A percentile compares a stretch with the other conserved stretches of the same genome.
Conservation (phyloP, 2,113 vertebrate species). For the Amazona guildingii region DNA sequence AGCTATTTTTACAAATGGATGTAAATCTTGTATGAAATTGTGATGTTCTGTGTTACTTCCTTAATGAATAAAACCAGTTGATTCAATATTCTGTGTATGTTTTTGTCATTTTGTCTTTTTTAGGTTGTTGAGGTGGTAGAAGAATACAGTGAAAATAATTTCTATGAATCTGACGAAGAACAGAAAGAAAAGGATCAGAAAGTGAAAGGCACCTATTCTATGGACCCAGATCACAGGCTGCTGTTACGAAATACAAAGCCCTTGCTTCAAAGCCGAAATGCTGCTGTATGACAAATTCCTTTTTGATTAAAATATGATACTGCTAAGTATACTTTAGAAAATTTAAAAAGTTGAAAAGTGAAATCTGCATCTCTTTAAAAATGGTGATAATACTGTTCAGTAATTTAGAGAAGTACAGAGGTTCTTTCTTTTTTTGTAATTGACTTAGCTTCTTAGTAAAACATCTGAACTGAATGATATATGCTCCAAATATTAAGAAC, state of each 20-base stretch:
- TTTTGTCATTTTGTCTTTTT: slow-evolving; percentile 18
- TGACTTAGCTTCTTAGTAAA: background rate
- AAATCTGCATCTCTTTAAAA: background rate
- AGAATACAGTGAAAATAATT: slow-evolving; percentile 81
- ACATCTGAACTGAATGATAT: background rate
- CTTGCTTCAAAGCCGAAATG: slow-evolving; percentile 96
- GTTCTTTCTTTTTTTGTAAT: background rate
- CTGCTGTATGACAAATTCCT: slow-evolving; percentile 82
- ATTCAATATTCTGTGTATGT: background rate
- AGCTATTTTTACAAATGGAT: background rate
- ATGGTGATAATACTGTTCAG: background rate
- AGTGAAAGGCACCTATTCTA: slow-evolving; percentile 77
- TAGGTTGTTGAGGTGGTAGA: slow-evolving; percentile 79
- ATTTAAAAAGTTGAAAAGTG: background rate
- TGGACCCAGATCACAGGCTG: slow-evolving; percentile 96
- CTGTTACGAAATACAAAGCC: slow-evolving; percentile 93
- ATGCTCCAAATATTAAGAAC: background rate
- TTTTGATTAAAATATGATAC: background rate
- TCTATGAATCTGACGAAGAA: slow-evolving; percentile 92
- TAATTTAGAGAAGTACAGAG: background rate
- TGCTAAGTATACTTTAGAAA: background rate
- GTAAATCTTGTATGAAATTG: background rate
- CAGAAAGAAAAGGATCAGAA: slow-evolving; percentile 68
- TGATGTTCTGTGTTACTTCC: background rate
- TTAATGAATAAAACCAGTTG: background rate